Percentiles rank a stretch among this genome's conserved stretches.
Evolutionary conservation across 2,797 vertebrate genomes (phyloP).

Genomic region (Tiaroga cobitis): DNA sequence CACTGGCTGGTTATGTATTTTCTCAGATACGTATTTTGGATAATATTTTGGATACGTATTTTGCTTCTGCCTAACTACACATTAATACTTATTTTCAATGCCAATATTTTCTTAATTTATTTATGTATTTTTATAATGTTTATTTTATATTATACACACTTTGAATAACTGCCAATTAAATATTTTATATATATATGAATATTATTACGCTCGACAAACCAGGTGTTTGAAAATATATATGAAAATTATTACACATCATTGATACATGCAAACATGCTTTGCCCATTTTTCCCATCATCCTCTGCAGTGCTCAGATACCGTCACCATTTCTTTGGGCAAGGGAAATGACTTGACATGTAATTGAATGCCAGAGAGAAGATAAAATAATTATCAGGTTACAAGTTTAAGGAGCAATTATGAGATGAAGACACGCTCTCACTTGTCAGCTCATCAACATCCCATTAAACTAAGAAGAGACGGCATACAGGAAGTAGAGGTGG

Average conservation of each 20-base stretch:
- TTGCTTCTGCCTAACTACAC: too few species aligned
- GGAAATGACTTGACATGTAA: constrained; percentile 58
- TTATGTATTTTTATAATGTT: background rate
- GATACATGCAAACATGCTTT: background rate
- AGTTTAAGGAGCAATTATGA: constrained; percentile 61
- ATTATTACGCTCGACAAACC: too few species aligned
- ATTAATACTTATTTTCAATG: background rate
- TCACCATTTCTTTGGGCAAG: constrained; percentile 41
- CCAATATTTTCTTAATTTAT: background rate
- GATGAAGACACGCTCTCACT: constrained; percentile 63
- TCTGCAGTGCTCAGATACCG: constrained; percentile 48
- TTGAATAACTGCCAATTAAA: background rate
- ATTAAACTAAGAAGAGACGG: background rate
- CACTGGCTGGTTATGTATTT: too few species aligned
- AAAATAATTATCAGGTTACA: constrained; percentile 67
- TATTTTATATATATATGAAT: too few species aligned
- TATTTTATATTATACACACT: background rate
- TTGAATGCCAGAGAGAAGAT: constrained; percentile 49
- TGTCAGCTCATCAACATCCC: constrained; percentile 30
- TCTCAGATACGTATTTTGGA: too few species aligned
- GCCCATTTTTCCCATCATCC: background rate
- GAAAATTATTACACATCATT: background rate
- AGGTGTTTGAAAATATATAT: too few species aligned
- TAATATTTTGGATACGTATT: too few species aligned
- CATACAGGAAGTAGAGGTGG: background rate